Base-by-base conservation (phyloP, 2,888 invertebrate genomes). In the Kuschelorhynchus macadamiae region DNA sequence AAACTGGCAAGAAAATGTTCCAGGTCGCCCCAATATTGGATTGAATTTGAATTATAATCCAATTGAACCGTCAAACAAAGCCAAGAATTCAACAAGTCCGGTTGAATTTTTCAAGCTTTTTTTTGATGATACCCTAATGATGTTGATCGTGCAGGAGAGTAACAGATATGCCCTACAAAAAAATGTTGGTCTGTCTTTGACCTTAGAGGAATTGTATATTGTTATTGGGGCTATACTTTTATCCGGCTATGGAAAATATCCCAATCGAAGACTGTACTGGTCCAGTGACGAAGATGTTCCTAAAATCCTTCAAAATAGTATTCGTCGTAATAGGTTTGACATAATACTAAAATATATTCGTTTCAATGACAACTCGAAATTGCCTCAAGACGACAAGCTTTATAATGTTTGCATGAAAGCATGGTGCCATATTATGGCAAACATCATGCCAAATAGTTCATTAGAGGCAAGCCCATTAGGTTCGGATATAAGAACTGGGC, bases 401-500 rank as follows among this genome's bases (percentile, higher is more conserved):
- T 57, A 69, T 41, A 71, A 72, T 52, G 42, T 5, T 71, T 76
- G 12, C 74, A 76, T 59, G 72, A 75, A 53, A 70, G 61, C 21
- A 76, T 73, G 74, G 68, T 75, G 18, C 71, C 71, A 1, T 75
- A 74, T 39, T 75, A 73, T 41, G 75, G 75, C 0, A 71, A 66
- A 32, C 74, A 75, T 44, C 71, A 67, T 41, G 71, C 70, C 2
- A 75, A 75, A 57, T 72, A 73, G 47, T 74, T 47, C 63, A 75
- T 75, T 21, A 71, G 55, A 56, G 73, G 70, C 0, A 75, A 76
- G 36, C 73, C 76, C 9, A 74, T 75, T 14, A 47, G 75, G 33
- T 75, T 75, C 62, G 75, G 75, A 9, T 75, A 60, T 49, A 76
- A 76, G 62, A 73, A 71, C 49, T 77, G 74, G 75, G 71, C 72